These are phyloP conservation scores for Tridacna gigas DNA, from an alignment of 2,888 invertebrate genomes.

Conservation along the genomic window DNA sequence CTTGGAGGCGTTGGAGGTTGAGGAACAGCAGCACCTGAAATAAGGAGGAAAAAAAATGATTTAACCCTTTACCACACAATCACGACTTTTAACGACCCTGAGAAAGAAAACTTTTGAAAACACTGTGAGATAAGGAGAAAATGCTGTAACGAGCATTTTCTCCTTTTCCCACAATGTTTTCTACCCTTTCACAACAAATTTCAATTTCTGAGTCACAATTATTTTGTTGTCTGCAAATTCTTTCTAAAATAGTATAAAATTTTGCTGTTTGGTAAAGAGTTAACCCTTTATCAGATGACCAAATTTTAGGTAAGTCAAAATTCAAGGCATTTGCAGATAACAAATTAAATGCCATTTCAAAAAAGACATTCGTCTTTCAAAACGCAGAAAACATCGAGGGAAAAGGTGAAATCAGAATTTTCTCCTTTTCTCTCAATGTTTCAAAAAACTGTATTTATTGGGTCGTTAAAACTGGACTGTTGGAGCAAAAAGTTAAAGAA, in stretches of 20 bases:
- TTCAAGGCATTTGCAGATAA: no score
- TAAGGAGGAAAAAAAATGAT: neutral
- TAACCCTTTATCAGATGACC: no score
- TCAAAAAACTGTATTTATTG: no score
- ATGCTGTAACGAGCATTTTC: neutral
- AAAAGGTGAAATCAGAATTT: no score
- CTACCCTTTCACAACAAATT: neutral
- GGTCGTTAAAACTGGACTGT: no score
- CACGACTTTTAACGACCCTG: neutral
- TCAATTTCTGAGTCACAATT: neutral
- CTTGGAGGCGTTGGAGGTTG: conserved; percentile 66
- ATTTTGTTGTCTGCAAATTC: neutral
- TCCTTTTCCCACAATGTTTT: conserved; percentile 2
- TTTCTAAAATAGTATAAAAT: neutral
- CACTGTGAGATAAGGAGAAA: conserved; percentile 9
- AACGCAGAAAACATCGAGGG: no score
- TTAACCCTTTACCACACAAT: conserved; percentile 10
- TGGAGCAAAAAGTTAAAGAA: no score
- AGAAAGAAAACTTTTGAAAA: neutral
- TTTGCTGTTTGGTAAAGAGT: neutral
- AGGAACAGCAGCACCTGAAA: conserved; percentile 64
- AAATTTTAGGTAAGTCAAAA: no score
- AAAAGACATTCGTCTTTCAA: no score
- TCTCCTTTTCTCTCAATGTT: no score
- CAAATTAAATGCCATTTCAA: no score